Percentiles rank a stretch among this genome's conserved stretches.
Evolutionary conservation across 2,888 invertebrate species (phyloP).

Genomic region (Sminthurinus aureus): DNA sequence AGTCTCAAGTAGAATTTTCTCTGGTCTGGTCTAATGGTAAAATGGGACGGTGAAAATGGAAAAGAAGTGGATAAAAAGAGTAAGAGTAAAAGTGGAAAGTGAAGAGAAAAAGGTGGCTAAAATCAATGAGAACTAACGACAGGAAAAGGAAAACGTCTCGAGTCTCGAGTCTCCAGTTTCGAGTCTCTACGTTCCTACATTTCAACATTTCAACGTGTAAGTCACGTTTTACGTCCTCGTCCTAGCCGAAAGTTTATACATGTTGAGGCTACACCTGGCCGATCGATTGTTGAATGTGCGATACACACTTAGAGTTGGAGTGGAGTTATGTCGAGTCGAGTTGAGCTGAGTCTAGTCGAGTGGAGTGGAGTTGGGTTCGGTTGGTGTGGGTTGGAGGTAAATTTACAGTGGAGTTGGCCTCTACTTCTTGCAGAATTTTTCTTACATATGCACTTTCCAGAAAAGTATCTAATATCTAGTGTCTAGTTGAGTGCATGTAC

Average conservation of each 20-base stretch:
- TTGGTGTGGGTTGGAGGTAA: background rate
- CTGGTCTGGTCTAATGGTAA: background rate
- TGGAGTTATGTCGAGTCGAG: too few species aligned
- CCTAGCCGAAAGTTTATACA: slow-evolving; percentile 2
- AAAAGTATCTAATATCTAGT: background rate
- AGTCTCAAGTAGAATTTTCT: background rate
- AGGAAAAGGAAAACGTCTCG: slow-evolving; percentile 30
- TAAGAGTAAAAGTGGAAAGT: background rate
- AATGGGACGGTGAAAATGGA: background rate
- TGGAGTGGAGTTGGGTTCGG: too few species aligned
- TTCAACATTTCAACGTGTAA: slow-evolving; percentile 50
- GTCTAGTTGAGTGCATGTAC: background rate
- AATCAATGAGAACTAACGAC: slow-evolving; percentile 37
- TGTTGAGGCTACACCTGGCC: slow-evolving; percentile 44
- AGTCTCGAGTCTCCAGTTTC: too few species aligned
- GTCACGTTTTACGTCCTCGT: slow-evolving; percentile 46
- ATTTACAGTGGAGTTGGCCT: background rate
- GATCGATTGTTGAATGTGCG: slow-evolving; percentile 48
- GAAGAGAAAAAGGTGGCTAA: slow-evolving; percentile 34
- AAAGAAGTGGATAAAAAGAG: background rate
- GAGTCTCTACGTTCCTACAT: too few species aligned
- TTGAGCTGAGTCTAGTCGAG: too few species aligned
- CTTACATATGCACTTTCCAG: background rate
- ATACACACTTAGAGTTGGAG: slow-evolving; percentile 17
- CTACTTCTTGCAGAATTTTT: background rate